Evolutionary conservation across 1,140 invertebrate genomes (phyloP).

Genomic region (Artemia franciscana): DNA sequence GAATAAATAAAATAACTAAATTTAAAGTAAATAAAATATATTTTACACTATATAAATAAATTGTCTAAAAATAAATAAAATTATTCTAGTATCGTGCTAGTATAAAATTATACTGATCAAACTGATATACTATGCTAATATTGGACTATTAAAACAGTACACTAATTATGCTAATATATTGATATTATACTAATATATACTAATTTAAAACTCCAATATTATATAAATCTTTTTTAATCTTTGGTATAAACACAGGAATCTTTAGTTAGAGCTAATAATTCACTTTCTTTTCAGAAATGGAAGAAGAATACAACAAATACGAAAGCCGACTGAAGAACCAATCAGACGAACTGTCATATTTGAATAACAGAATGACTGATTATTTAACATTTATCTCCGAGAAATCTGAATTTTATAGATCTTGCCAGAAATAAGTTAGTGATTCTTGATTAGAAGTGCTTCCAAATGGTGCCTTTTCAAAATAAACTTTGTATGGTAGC

Average conservation of each 20-base stretch:
- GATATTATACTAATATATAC: not conserved
- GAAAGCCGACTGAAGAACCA: conserved; percentile 23
- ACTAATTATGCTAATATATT: not conserved
- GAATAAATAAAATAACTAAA: not conserved
- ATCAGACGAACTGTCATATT: conserved; percentile 20
- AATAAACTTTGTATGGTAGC: too few species aligned
- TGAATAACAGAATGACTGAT: conserved; percentile 24
- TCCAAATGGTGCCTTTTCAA: too few species aligned
- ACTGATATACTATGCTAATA: too few species aligned
- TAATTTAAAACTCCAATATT: not conserved
- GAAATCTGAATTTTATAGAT: conserved; percentile 24
- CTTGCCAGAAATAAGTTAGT: conserved; percentile 20
- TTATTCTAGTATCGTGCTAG: too few species aligned
- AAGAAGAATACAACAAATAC: conserved; percentile 24
- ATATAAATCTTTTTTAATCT: not conserved
- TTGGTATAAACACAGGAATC: not conserved
- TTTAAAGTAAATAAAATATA: not conserved
- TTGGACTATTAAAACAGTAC: not conserved
- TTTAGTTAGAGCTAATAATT: not conserved
- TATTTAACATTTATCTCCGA: conserved; percentile 24
- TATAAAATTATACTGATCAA: too few species aligned
- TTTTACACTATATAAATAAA: not conserved
- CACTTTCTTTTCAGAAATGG: conserved; percentile 23
- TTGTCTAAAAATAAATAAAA: not conserved
- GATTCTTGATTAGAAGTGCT: too few species aligned